Base-by-base conservation (phyloP, 2,113 vertebrate species). In the Artemisiospiza belli region DNA sequence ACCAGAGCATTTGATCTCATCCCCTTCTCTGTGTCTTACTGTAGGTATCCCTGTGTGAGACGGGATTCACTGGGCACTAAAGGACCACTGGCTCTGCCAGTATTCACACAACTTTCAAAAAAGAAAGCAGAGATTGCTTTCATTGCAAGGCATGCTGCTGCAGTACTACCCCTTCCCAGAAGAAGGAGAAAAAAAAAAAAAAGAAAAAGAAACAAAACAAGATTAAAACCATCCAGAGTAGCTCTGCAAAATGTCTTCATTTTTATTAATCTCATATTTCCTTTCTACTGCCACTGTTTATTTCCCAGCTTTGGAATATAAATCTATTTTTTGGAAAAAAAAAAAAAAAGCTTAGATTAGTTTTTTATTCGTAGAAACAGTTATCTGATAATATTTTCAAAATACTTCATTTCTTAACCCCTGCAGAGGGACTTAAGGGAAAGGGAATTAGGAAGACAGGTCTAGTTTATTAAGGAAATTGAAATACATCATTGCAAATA, bases 1-100 rank as follows among this genome's bases (percentile, higher is more conserved):
- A 97, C 91, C 94, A 35, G 86, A 81, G 90, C 85, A 90, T 97
- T 97, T 97, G 97, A 98, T 98, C 97, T 97, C 91, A 73, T 70
- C 84, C 95, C 96, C 74, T 93, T 96, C 61, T 1, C 15, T 35
- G 61, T 69, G 75, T 31, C 85, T 77, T 89, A 41, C 95, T 47
- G 6, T 10, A 97, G 97, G 96, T 97, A 92, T 22, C 94, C 9
- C 68, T n/a, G 80, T 14, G 55, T 64, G 83, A 84, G 67, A 72
- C 68, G 93, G 95, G 44, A 89, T 73, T 96, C 94, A 52, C 0
- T 49, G 89, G 83, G 66, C 87, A 80, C 86, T 76, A 17, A 78
- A 94, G 81, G 72, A 81, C 87, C 76, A 33, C 88, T 83, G 44
- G 12, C 73, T 63, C 83, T 87, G 54, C n/a, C 21, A 79, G 31